Base-by-base conservation (phyloP, 2,113 vertebrate species). In the Scalopus aquaticus region DNA sequence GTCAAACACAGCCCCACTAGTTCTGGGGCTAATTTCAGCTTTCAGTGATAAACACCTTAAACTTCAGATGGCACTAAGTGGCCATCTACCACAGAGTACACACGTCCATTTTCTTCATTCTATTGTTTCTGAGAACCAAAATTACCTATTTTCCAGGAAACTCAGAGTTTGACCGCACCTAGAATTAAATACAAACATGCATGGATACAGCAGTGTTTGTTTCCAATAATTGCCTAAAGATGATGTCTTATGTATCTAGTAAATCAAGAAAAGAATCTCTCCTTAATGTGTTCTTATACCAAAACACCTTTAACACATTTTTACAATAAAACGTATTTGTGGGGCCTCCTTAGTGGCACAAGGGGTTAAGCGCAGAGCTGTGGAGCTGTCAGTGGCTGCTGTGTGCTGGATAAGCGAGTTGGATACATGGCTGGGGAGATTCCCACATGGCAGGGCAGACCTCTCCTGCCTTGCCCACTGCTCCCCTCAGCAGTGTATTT, bases 51-150 rank as follows among this genome's bases (percentile, higher is more conserved):
- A 96, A 35, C 17, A 60, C 74, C 54, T 91, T 95, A 85, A 8
- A 81, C 22, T 4, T 93, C 62, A 90, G 93, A 51, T 9, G 64
- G 91, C 76, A 92, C 35, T 69, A 95, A 58, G 37, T 74, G 28
- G 37, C 46, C 44, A 44, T 80, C 32, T 44, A 82, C 62, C 69
- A 92, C 64, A 51, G 69, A 42, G 54, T 77, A 6, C 2, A 60
- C 60, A 96, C 90, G 46, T 84, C 73, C 1, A 73, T 89, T 97
- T 81, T 28, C 64, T 96, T 97, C 76, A 60, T 37, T 64, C 67
- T 91, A 6, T 12, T 96, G 64, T 39, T 93, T 96, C 88, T 93
- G 6, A 67, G 54, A 97, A 96, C 58, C 96, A 62, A 37, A 94
- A 10, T 88, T 82, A 93, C 2, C 30, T 35, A 39, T 87, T 32